phyloP scores from a whole-genome alignment of 2,888 invertebrate genomes.

The Hipparchia sbordonii region DNA sequence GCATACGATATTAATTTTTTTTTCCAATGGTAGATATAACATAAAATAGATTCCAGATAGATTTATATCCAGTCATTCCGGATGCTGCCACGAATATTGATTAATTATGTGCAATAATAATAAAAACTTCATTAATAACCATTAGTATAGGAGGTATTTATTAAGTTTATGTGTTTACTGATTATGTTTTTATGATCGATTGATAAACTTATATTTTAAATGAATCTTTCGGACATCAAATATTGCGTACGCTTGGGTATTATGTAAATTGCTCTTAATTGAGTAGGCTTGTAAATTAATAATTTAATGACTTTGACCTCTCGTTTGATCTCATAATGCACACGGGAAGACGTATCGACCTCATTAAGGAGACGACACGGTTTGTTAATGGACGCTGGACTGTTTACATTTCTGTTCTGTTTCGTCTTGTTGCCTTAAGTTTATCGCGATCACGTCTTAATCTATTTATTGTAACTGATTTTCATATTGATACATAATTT shows the following conservation, averaged over 20 bases:
- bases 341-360: slow-evolving; percentile 68
- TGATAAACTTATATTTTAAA: neutral
- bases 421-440: slow-evolving; percentile 33
- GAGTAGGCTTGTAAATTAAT: slow-evolving; percentile 75
- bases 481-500: slow-evolving; percentile 21
- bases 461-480: slow-evolving; percentile 25
- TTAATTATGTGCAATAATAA: slow-evolving; percentile 9
- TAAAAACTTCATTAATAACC: slow-evolving; percentile 9
- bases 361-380: slow-evolving; percentile 69
- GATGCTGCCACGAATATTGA: neutral
- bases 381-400: slow-evolving; percentile 70
- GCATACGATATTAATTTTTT: too few species aligned
- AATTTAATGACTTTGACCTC: slow-evolving; percentile 73
- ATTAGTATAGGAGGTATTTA: slow-evolving; percentile 6
- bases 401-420: slow-evolving; percentile 65
- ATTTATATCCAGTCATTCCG: neutral
- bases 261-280: slow-evolving; percentile 66
- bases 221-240: slow-evolving; percentile 32
- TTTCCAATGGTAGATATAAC: too few species aligned
- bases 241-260: slow-evolving; percentile 37
- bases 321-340: slow-evolving; percentile 73
- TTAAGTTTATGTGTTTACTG: neutral
- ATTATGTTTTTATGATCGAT: slow-evolving; percentile 13
- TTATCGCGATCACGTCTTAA: slow-evolving; percentile 28
- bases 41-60: neutral